Evolutionary conservation across 2,797 vertebrate genomes (phyloP), one percentile per base, ranked within the genome.

Genomic region (Acestrorhynchus altus): DNA sequence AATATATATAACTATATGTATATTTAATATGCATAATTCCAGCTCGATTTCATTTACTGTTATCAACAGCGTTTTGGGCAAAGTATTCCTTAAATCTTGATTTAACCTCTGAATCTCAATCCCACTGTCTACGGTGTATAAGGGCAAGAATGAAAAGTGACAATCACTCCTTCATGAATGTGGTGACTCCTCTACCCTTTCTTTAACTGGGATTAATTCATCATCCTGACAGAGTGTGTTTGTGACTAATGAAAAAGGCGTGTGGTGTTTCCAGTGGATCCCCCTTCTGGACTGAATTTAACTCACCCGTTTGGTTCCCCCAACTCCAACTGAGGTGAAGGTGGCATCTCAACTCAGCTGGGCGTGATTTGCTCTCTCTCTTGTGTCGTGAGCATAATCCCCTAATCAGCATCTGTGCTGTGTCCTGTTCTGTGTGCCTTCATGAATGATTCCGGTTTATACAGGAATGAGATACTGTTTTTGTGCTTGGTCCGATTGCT

Each of bases 201-300:
- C 86, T 87, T 83, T 88, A 83, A 88, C 80, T 71, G 83, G 69
- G 84, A 81, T 57, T 44, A 60, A 51, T 42, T 26, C n/a, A n/a
- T n/a, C n/a, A n/a, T 24, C 68, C 6, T 54, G 44, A 56, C 46
- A 56, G 72, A 69, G 57, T 68, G 79, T 63, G 65, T 71, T 74
- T 78, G 56, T 35, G 75, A 82, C 80, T 84, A 87, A 88, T 83
- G n/a, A 52, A 80, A 57, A 31, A 44, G 40, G 31, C n/a, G 20
- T 79, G 42, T 74, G 35, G 16, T 80, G 67, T 77, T 11, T 76
- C 67, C 60, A 63, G 72, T 60, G 22, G 65, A 40, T 42, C 20
- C 59, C 78, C 56, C 35, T 26, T 77, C 78, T 78, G 72, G 61
- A 78, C 66, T 83, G 72, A 78, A 70, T 83, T 64, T 76, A 46